phyloP scores from a whole-genome alignment of 1,140 invertebrate species.

The Scaptodrosophila lebanonensis region DNA sequence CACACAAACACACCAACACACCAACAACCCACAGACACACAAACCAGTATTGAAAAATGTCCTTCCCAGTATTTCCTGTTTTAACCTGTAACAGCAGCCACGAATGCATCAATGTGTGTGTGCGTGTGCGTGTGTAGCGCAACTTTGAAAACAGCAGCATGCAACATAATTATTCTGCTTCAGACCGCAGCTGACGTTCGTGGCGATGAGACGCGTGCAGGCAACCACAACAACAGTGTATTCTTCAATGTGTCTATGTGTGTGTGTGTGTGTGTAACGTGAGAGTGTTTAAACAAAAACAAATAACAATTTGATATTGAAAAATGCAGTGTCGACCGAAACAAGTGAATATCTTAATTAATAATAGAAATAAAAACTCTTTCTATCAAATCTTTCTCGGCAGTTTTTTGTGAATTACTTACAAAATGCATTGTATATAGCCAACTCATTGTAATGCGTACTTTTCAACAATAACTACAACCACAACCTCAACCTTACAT shows the following conservation, averaged over 20 bases:
- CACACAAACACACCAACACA: no score
- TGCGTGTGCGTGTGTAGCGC: conserved; percentile 15
- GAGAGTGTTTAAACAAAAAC: no score
- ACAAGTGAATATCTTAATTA: conserved; percentile 3
- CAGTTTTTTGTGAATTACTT: no score
- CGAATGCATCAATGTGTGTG: neutral
- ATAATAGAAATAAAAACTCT: conserved; percentile 3
- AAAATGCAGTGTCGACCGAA: no score
- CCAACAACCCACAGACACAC: no score
- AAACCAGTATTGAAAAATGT: no score
- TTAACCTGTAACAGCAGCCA: conserved; percentile 12
- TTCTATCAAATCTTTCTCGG: conserved; percentile 1
- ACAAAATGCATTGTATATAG: conserved; percentile 43
- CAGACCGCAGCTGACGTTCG: conserved; percentile 52
- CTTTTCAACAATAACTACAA: no score
- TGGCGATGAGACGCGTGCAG: no score
- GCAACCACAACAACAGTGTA: conserved; percentile 23
- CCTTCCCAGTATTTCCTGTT: conserved; percentile 41
- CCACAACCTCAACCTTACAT: no score
- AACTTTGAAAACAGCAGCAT: conserved; percentile 32
- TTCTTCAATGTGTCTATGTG: conserved; percentile 6
- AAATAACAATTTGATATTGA: no score
- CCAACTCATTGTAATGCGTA: no score
- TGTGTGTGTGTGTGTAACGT: no score
- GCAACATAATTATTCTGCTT: conserved; percentile 59